Percentiles rank a stretch among this genome's conserved stretches.
phyloP scores from a whole-genome alignment of 2,113 vertebrate genomes.

The Pao palembangensis region DNA sequence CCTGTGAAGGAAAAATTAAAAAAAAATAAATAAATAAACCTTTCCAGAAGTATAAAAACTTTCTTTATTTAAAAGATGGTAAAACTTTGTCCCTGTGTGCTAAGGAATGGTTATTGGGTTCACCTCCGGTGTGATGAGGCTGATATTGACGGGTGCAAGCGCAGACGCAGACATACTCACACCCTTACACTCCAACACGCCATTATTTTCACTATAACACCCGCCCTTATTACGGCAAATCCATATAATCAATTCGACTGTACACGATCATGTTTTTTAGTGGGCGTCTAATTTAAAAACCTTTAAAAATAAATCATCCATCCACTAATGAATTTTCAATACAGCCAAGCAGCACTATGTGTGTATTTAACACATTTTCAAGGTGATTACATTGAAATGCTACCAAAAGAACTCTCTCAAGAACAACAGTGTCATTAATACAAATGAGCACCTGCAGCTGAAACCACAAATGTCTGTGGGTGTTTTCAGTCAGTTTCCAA shows the following conservation, averaged over 20 bases:
- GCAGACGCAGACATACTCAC: constrained; percentile 35
- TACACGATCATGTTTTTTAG: too few species aligned
- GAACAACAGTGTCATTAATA: constrained; percentile 61
- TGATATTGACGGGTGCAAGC: constrained; percentile 18
- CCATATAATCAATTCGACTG: too few species aligned
- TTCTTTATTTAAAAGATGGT: constrained; percentile 52
- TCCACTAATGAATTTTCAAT: background rate
- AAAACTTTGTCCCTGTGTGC: constrained; percentile 51
- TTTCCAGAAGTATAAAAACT: background rate
- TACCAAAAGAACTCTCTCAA: constrained; percentile 23
- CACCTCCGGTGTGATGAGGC: constrained; percentile 63
- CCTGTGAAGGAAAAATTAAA: constrained; percentile 2
- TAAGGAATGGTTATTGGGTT: constrained; percentile 62
- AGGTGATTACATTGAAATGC: constrained; percentile 62
- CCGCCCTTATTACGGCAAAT: constrained; percentile 9
- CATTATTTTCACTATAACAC: constrained; percentile 49
- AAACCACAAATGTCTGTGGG: constrained; percentile 68
- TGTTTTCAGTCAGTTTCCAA: constrained; percentile 59
- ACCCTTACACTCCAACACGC: constrained; percentile 59
- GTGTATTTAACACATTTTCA: background rate
- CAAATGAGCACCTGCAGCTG: constrained; percentile 78
- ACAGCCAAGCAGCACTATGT: background rate
- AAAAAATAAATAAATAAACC: constrained; percentile 5
- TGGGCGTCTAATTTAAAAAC: too few species aligned
- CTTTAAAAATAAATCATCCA: background rate